These are phyloP conservation scores for Diarsia dahlii DNA, from an alignment of 2,888 invertebrate genomes.

Conservation along the genomic window DNA sequence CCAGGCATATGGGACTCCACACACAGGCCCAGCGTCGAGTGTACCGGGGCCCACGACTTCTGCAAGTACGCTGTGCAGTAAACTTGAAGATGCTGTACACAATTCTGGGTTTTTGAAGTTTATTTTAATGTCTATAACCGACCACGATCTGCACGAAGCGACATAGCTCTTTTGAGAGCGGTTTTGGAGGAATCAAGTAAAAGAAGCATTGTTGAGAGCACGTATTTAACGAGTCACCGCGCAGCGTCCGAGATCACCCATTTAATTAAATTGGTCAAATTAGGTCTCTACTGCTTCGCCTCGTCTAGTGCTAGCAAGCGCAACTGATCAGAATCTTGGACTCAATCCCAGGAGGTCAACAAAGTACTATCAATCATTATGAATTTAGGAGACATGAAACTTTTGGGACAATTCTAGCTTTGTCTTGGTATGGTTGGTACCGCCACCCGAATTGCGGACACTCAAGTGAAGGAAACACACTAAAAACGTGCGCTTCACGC, in stretches of 20 bases:
- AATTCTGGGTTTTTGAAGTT: slow-evolving; percentile 5
- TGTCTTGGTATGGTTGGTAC: neutral
- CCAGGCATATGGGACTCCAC: slow-evolving; percentile 99
- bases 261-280: neutral
- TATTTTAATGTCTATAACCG: neutral
- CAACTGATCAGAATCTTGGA: neutral
- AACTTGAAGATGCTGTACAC: slow-evolving; percentile 1
- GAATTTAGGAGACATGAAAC: neutral
- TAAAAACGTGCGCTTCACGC: neutral
- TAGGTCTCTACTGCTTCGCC: neutral
- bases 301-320: neutral
- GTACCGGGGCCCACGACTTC: slow-evolving; percentile 93
- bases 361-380: neutral
- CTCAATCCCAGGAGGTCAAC: neutral
- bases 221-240: neutral
- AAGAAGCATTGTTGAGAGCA: neutral
- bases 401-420: neutral
- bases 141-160: neutral
- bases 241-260: neutral
- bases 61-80: slow-evolving; percentile 85
- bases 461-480: neutral
- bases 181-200: neutral
- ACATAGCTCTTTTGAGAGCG: neutral
- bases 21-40: slow-evolving; percentile 96
- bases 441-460: neutral